Evolutionary conservation across 2,888 invertebrate genomes (phyloP).

Genomic region (Brenthis hecate): DNA sequence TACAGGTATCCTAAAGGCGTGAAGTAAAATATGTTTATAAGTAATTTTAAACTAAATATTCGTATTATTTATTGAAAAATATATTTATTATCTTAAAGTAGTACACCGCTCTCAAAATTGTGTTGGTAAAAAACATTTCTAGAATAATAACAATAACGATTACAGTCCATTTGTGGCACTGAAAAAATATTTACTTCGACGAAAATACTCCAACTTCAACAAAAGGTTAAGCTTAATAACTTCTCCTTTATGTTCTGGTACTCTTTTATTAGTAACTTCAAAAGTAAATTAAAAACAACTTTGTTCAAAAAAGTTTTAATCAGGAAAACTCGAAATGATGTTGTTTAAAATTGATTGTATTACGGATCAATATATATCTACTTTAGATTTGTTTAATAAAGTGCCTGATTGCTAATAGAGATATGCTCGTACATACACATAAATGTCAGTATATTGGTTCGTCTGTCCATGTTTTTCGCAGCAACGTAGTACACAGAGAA

Average conservation of each 20-base stretch:
- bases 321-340: conserved; percentile 2
- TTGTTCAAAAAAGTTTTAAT: conserved; percentile 17
- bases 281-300: conserved; percentile 20
- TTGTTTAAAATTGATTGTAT: conserved; percentile 9
- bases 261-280: conserved; percentile 21
- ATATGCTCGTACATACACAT: too few species aligned
- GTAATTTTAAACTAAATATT: too few species aligned
- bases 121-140: background rate
- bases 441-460: too few species aligned
- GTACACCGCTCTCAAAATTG: background rate
- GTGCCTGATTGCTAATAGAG: too few species aligned
- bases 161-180: conserved; percentile 17
- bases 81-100: too few species aligned
- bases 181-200: conserved; percentile 21
- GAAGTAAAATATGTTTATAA: too few species aligned
- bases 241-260: conserved; percentile 11
- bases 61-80: too few species aligned
- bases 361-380: too few species aligned
- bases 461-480: too few species aligned
- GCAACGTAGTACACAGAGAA: too few species aligned
- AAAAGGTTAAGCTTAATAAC: conserved; percentile 22
- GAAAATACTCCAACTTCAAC: conserved; percentile 14
- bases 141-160: conserved; percentile 20
- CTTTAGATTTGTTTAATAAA: too few species aligned
- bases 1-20: too few species aligned